phyloP scores from a whole-genome alignment of 2,113 vertebrate genomes.

The Vimba vimba region DNA sequence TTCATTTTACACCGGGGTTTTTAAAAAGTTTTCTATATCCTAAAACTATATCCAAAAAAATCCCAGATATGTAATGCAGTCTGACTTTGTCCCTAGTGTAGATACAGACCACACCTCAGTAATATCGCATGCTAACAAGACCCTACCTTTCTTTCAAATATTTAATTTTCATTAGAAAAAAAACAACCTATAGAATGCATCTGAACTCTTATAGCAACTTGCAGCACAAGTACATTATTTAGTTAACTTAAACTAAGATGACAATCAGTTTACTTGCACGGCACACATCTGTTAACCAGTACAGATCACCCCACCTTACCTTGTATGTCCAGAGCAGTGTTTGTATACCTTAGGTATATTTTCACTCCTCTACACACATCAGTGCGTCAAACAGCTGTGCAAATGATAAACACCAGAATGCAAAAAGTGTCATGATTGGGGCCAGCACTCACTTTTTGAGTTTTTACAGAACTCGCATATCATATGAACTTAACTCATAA shows the following conservation, averaged over 20 bases:
- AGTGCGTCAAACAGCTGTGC: slow-evolving; percentile 2
- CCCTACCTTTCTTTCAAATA: neutral
- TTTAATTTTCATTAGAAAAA: neutral
- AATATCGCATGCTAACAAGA: neutral
- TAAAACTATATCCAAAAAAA: neutral
- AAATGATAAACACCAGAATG: slow-evolving; percentile 33
- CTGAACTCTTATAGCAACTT: no score
- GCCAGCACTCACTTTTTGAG: neutral
- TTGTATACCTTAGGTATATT: slow-evolving; percentile 21
- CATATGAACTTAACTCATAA: neutral
- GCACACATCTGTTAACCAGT: neutral
- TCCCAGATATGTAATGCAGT: neutral
- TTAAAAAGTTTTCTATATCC: no score
- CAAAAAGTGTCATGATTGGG: neutral
- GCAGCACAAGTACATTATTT: neutral
- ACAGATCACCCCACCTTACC: neutral
- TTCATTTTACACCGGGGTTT: neutral
- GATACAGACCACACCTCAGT: neutral
- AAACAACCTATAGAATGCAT: no score
- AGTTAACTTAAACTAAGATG: slow-evolving; percentile 1
- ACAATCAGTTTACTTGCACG: neutral
- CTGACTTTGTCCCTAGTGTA: neutral
- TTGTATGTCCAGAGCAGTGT: neutral
- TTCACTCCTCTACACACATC: neutral
- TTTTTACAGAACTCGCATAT: neutral